Percentiles rank a stretch among this genome's conserved stretches.
Conservation (phyloP, 2,113 vertebrate species). For the Campylomormyrus numenius region DNA sequence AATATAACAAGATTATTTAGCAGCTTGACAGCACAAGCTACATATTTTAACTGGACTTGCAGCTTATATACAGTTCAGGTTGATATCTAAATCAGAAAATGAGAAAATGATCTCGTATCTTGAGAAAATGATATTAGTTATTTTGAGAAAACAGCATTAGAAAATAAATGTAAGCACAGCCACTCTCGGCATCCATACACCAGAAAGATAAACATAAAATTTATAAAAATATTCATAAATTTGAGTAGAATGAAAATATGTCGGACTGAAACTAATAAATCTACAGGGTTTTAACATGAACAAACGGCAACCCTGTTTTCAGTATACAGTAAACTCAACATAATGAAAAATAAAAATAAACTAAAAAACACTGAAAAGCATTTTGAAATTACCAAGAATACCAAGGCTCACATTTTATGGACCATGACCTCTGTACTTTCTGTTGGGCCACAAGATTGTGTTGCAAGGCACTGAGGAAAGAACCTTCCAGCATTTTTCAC, state of each 20-base stretch:
- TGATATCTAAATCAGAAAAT: too few species aligned
- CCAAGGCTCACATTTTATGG: neutral
- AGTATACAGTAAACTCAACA: neutral
- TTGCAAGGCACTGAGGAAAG: neutral
- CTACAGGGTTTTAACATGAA: neutral
- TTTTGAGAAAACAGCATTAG: too few species aligned
- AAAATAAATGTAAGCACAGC: neutral
- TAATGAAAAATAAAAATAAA: neutral
- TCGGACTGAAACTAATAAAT: neutral
- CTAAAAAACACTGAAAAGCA: neutral
- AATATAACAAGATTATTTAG: too few species aligned
- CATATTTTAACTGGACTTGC: too few species aligned
- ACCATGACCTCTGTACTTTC: neutral
- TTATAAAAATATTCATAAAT: neutral
- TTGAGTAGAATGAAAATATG: neutral
- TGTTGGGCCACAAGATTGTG: neutral
- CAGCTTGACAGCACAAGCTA: too few species aligned
- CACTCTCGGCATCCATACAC: neutral
- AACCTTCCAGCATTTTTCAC: neutral
- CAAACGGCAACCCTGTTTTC: neutral
- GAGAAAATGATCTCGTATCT: neutral
- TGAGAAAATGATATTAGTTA: neutral
- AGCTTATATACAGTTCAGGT: too few species aligned
- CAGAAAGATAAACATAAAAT: neutral
- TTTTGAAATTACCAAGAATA: neutral